Percentiles rank a stretch among this genome's conserved stretches.
Conservation (phyloP, 1,140 invertebrate species). For the Pectinophora gossypiella region DNA sequence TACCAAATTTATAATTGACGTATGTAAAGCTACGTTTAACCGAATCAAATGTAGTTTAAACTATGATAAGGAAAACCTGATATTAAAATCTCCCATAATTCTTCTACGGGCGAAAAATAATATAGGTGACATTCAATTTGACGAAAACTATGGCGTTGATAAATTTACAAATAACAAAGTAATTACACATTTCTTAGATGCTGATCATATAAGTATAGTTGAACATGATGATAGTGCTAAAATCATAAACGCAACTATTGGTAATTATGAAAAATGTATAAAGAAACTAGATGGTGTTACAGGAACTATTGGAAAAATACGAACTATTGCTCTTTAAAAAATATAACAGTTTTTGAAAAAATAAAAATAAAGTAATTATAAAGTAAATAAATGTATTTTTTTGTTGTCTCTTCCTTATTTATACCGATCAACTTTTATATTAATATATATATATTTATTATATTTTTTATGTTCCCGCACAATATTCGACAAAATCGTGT, state of each 20-base stretch:
- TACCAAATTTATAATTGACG: not conserved
- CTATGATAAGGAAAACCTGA: not conserved
- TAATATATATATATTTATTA: too few relatives aligned
- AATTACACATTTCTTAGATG: not conserved
- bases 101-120: not conserved
- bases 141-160: not conserved
- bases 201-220: not conserved
- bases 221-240: not conserved
- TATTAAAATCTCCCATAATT: not conserved
- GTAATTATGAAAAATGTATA: too few relatives aligned
- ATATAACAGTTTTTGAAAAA: too few relatives aligned
- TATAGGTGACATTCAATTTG: not conserved
- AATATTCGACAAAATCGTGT: too few relatives aligned
- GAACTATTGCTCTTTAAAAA: too few relatives aligned
- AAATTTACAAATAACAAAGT: not conserved
- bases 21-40: not conserved
- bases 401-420: too few relatives aligned
- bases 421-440: too few relatives aligned
- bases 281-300: too few relatives aligned
- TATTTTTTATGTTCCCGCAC: too few relatives aligned
- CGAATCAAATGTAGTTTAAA: not conserved
- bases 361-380: too few relatives aligned
- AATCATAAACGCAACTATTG: not conserved
- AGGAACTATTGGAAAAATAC: too few relatives aligned
- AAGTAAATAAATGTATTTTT: too few relatives aligned